Base-by-base conservation (phyloP, 2,797 vertebrate genomes). In the Danio aesculapii region DNA sequence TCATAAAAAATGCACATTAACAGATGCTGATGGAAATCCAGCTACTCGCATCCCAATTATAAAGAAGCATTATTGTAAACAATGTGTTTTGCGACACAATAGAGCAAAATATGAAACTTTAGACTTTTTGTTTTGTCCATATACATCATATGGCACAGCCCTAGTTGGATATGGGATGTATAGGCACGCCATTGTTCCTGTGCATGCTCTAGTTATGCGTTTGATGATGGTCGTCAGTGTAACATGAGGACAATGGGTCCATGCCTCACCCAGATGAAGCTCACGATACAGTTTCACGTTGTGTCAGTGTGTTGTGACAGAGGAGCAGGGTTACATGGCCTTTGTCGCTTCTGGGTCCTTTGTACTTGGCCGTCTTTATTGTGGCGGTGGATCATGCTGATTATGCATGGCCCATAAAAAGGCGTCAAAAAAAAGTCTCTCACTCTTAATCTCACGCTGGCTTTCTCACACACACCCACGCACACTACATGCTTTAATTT, bases 311-410 rank as follows among this genome's bases (percentile, higher is more conserved):
- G 68, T 62, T 64, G n/a, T 64, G 57, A 52, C 46, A 68, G 62
- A 62, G 63, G 46, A 67, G 49, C 81, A 49, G 74, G 58, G 66
- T 82, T 77, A 77, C 73, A 63, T 53, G 58, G 66, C 58, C 49
- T 71, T 82, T 75, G 75, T 84, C 47, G 3, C 19, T 59, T 79
- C 57, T 46, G 47, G 30, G 44, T 50, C 71, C 46, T 82, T 84
- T 84, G 78, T 77, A 43, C 67, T 80, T 47, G 44, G 8, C 44
- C 13, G 16, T 30, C 41, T 52, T 53, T 82, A 63, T 77, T 84
- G 73, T 84, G 77, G 67, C 81, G 77, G 67, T 41, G 6, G 58
- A 76, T 80, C 21, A 61, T 73, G 77, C 43, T 57, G 68, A 73
- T 74, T 77, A 19, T 73, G 55, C 49, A 59, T 64, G 84, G 62